Conservation (phyloP, 2,797 vertebrate genomes). For the Telmatherina bonti region DNA sequence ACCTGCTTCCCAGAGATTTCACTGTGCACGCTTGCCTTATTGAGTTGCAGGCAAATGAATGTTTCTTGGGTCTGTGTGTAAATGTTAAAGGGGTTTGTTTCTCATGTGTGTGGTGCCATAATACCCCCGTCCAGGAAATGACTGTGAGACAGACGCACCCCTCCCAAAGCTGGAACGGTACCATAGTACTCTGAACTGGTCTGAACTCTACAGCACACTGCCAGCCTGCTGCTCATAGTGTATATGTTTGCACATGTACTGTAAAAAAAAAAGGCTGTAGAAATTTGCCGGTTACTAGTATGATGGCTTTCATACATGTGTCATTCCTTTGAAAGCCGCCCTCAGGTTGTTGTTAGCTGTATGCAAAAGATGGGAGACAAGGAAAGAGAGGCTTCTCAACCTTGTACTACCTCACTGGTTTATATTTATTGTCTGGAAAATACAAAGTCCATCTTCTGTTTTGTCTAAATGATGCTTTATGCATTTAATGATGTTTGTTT, state of each 20-base stretch:
- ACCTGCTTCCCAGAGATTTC: constrained; percentile 65
- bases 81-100: constrained; percentile 71
- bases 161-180: constrained; percentile 77
- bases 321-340: constrained; percentile 56
- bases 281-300: constrained; percentile 42
- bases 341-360: constrained; percentile 47
- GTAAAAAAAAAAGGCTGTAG: not conserved
- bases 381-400: constrained; percentile 37
- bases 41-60: constrained; percentile 62
- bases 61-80: constrained; percentile 60
- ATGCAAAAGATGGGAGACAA: constrained; percentile 30
- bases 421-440: no score
- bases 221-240: constrained; percentile 32
- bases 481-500: constrained; percentile 12
- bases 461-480: constrained; percentile 28
- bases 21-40: constrained; percentile 42
- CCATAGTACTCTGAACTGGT: constrained; percentile 72
- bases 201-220: constrained; percentile 62
- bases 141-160: constrained; percentile 75
- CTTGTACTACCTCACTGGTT: constrained; percentile 44
- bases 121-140: constrained; percentile 79
- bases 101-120: constrained; percentile 76
- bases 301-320: constrained; percentile 64
- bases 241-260: constrained; percentile 23
- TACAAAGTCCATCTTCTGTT: no score